Base-by-base conservation (phyloP, 2,797 vertebrate species). In the Trichosurus vulpecula region DNA sequence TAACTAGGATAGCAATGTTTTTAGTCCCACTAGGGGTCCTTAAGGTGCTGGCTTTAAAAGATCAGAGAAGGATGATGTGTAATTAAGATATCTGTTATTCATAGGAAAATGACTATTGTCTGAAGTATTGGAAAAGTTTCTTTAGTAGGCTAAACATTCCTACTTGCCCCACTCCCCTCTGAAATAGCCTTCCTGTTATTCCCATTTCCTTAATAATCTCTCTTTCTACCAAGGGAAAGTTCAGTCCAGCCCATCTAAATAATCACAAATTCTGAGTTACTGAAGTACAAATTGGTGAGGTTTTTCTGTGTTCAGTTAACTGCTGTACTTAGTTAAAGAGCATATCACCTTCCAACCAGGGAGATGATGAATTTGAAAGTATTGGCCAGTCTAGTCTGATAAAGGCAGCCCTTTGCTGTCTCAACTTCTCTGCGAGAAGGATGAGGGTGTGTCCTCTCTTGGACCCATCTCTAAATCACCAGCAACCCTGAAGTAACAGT, bases 381-480 rank as follows among this genome's bases (percentile, higher is more conserved):
- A 61, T 92, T 92, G 92, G 54, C 74, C 74, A 27, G 41, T 25
- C 58, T 81, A 35, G 16, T 66, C 90, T 96, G 94, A 92, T 94
- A 92, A 96, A 81, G 51, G 47, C 81, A 31, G 47, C 53, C 3
- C 16, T 92, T 90, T 57, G 31, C 53, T 9, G 8, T 89, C 66
- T 54, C 91, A 47, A 94, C 66, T 91, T 91, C 92, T 91, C 93
- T 10, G 27, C 2, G 41, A 54, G 93, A 94, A 94, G 61, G 54
- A 54, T 0, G 19, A 96, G 95, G 90, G 61, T 92, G 93, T 95
- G 94, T 96, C 94, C 94, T 91, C 93, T 58, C 95, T 58, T 61
- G 87, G 81, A 91, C 92, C 61, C 95, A 94, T 93, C 94, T 87
- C 94, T 96, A 94, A 95, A 92, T 97, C 91, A 94, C 94, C 91